Evolutionary conservation across 2,113 vertebrate genomes (phyloP), one percentile per base, ranked within the genome.

Genomic region (Pygoscelis adeliae): DNA sequence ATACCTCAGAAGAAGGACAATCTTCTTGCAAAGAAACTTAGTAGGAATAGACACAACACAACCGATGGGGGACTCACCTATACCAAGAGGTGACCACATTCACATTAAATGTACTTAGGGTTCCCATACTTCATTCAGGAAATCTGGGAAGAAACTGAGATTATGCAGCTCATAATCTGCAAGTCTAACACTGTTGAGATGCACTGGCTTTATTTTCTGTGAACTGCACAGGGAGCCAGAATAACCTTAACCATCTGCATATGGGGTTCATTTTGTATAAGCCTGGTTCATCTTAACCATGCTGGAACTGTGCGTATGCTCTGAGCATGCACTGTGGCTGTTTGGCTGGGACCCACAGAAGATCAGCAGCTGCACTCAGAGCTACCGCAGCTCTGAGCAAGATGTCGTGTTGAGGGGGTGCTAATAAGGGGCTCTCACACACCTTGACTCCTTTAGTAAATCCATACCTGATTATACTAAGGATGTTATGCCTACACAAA

Each of bases 251-350:
- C 36, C 34, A 30, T 38, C 34, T 71, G 26, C 32, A 32, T 23
- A n/a, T 1, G 17, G 19, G 22, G 4, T 30, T 7, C 7, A 15
- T 15, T 74, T 66, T 18, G 7, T 22, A 0, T 10, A 47, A 27
- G 10, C 19, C 30, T 76, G n/a, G 18, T 16, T 76, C 22, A 20
- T 53, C 52, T 18, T 30, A 29, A 23, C 27, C 30, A 3, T 27
- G 23, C 0, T 1, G 55, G 47, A 62, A 62, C 6, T 7, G 17
- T 4, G 4, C 13, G 2, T 1, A 0, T 8, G 23, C 23, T 40
- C 72, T 18, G 65, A 42, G 32, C 16, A 4, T 5, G 10, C 27
- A 10, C 21, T 58, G 27, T 15, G 34, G 34, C 12, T 47, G 8
- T 40, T 82, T 79, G 79, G 5, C 44, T 55, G 59, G 21, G 29